Conservation (phyloP, 1,140 invertebrate species). For the Drosophila malerkotliana region DNA sequence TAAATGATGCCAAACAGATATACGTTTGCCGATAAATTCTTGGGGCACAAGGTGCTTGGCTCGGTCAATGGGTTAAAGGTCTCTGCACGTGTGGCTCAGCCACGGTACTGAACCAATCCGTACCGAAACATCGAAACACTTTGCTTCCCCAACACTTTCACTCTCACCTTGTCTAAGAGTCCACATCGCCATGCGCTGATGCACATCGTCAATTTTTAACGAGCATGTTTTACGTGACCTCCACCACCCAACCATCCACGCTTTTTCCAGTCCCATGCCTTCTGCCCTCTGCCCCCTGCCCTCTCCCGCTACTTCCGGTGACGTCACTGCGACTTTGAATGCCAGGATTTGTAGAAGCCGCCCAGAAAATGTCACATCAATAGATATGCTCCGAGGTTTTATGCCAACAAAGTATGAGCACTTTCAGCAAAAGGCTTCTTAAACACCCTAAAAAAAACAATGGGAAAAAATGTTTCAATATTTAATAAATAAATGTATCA, state of each 20-base stretch:
- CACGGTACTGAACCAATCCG: constrained; percentile 1
- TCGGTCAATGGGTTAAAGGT: constrained; percentile 62
- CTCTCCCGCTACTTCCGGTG: constrained; percentile 14
- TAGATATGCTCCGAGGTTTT: constrained; percentile 33
- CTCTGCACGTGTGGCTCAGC: constrained; percentile 8
- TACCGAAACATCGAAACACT: constrained; percentile 1
- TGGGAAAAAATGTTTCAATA: background rate
- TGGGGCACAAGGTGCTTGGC: constrained; percentile 22
- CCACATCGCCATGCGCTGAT: constrained; percentile 67
- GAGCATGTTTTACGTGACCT: constrained; percentile 71
- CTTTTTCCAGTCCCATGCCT: background rate
- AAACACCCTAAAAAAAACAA: background rate
- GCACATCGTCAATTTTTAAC: constrained; percentile 81
- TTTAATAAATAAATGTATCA: background rate
- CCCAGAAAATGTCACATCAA: constrained; percentile 39
- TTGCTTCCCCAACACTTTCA: constrained; percentile 2
- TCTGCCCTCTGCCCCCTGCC: background rate
- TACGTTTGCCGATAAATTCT: constrained; percentile 56
- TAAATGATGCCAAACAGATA: constrained; percentile 59
- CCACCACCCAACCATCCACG: background rate
- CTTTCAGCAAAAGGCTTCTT: background rate
- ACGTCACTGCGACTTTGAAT: constrained; percentile 44
- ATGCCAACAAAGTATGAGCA: background rate
- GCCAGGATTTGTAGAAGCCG: constrained; percentile 4
- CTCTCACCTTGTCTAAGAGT: constrained; percentile 46